Base-by-base conservation (phyloP, 2,113 vertebrate genomes). In the Tonatia bakeri region DNA sequence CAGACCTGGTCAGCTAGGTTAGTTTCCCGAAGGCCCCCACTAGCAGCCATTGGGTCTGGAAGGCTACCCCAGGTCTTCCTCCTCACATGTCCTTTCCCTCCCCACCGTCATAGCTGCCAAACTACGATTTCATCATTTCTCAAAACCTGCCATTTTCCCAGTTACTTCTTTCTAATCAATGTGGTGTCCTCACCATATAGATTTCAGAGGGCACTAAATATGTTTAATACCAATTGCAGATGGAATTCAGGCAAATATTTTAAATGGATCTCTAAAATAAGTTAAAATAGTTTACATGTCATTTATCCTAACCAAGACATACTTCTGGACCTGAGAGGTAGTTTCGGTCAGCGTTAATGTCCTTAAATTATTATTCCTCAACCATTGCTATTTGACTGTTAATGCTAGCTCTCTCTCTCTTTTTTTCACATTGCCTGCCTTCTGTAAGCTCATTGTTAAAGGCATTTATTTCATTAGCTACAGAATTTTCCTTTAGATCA, bases 401-500 rank as follows among this genome's bases (percentile, higher is more conserved):
- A 92, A 73, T 36, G 15, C 28, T 54, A 61, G 16, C 17, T 85
- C 7, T 84, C 87, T 59, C 13, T 54, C 13, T 50, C 13, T 56
- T 20, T 56, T 81, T 92, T 28, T 45, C 56, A 40, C 2, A 54
- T 69, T 83, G 12, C 14, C 70, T 56, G 5, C 14, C 2, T 88
- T 92, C 38, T 69, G 15, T 80, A 50, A 50, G 61, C 40, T 92
- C 40, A 64, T 81, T 95, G 90, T 76, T 92, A 1, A 75, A 79
- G 6, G 6, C 15, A 24, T 43, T 89, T 31, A 3, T 94, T 87
- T 91, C 19, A 89, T 90, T 79, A 91, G 11, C 17, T 65, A 70
- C 2, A 96, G 33, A 65, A 64, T 91, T 91, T 91, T 91, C 24
- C 45, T 47, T 96, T 94, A 65, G 47, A 84, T 76, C 4, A 20